phyloP scores from a whole-genome alignment of 2,113 vertebrate species.

The Strix uralensis region DNA sequence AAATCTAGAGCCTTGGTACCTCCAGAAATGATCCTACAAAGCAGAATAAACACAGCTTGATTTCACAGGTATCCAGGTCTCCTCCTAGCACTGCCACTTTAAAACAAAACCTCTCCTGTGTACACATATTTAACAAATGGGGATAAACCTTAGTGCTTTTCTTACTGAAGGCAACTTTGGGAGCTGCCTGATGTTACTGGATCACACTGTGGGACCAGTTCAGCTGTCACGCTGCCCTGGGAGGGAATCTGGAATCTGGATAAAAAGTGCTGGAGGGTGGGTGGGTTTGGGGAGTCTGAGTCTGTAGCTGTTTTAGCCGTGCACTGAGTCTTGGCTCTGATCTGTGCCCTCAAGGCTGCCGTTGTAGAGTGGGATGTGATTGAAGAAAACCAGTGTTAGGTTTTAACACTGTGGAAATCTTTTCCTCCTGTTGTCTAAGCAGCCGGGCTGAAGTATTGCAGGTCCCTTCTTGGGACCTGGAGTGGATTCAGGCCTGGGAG shows the following conservation, averaged over 20 bases:
- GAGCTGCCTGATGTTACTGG: neutral
- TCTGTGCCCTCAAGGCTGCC: accelerated
- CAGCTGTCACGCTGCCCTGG: accelerated
- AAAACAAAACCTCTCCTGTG: neutral
- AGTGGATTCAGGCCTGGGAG: neutral
- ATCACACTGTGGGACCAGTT: neutral
- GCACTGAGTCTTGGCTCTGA: neutral
- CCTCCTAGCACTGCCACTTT: neutral
- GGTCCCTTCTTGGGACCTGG: neutral
- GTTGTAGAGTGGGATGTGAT: neutral
- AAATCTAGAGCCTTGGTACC: neutral
- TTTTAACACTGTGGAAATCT: neutral
- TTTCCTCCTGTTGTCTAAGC: neutral
- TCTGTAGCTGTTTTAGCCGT: neutral
- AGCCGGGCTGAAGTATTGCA: neutral
- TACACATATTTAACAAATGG: neutral
- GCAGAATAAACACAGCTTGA: neutral
- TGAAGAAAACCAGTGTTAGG: neutral
- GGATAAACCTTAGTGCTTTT: neutral
- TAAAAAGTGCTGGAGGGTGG: neutral
- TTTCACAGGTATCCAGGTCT: neutral
- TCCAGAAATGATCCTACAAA: neutral
- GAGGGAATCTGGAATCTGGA: neutral
- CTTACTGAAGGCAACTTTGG: neutral
- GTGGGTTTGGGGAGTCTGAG: neutral